Evolutionary conservation across 2,797 vertebrate genomes (phyloP), one percentile per base, ranked within the genome.

Genomic region (Ptychobarbus kaznakovi): DNA sequence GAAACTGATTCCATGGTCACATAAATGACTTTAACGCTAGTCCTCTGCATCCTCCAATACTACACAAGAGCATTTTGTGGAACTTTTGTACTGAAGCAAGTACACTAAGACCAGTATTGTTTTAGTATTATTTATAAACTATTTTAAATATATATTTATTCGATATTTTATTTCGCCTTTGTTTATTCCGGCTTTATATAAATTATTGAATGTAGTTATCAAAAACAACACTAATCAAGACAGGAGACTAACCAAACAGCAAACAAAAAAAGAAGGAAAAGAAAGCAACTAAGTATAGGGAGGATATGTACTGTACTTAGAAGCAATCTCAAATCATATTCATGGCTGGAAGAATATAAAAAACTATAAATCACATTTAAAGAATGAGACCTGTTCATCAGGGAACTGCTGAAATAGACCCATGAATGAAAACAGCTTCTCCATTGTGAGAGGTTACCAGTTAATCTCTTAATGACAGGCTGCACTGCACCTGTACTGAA

Each of bases 1-100:
- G 79, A 86, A 58, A 81, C 74, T 65, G 78, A 75, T 82, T 80
- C 38, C 38, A 80, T 75, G 63, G 68, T 70, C 75, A 70, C 42
- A 80, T 3, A 53, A 49, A 58, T 25, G 32, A 8, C 20, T 28
- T 83, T 15, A 53, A n/a, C 12, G 15, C 6, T 46, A 5, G 42
- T 35, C 11, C 44, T 42, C 51, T 72, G 66, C 38, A 81, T 38
- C 51, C 38, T 61, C 9, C 11, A 82, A 73, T 46, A 32, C n/a
- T 9, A 42, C 66, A 56, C 51, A 56, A 79, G 8, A 70, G 38
- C 38, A 16, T 25, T 13, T 42, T 13, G 12, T 51, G 72, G 25
- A 63, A 38, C 8, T 42, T 42, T 42, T 42, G 40, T 11, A 25
- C n/a, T 61, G 10, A 61, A 44, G n/a, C 22, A 79, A 46, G 16